Base-by-base conservation (phyloP, 1,140 invertebrate genomes). In the Bacillus rossius region DNA sequence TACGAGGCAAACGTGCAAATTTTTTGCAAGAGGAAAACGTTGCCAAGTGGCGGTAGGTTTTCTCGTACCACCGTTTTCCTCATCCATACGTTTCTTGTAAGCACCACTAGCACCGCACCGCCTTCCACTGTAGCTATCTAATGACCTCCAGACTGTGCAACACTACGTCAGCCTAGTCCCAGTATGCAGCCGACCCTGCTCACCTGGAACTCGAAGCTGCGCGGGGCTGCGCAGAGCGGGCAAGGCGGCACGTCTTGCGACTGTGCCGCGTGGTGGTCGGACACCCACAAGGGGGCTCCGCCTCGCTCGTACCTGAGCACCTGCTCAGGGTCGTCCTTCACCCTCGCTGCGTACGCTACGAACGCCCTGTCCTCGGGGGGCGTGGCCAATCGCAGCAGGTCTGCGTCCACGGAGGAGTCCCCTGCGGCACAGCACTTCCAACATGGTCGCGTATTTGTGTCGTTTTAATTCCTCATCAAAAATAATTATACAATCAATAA, bases 181-280 rank as follows among this genome's bases (percentile, higher is more conserved):
- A n/a, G 4, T 10, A 34, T 34, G 29, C 29, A 34, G 29, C 29
- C 10, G 29, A n/a, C 29, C 10, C 1, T 26, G 64, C 51, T 61
- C 72, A 92, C 86, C 78, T 95, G 91, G 79, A 96, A 96, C 77
- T 98, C 95, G 82, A 95, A 98, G 63, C 86, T 79, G 62, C 94
- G 82, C 59, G 80, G 74, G 16, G 78, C 76, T 56, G 82, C 80
- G 76, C 95, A 98, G 57, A 81, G 70, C 49, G 79, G 72, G 73
- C 94, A 98, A 20, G 79, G 75, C 20, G 93, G 91, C 67, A 93
- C 77, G 26, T 83, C 69, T 53, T 77, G 53, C 5, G 65, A 23
- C 50, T 71, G 63, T 54, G 74, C 73, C 37, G 71, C 66, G 45
- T 71, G 59, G 29, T 77, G 74, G 34, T 71, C 69, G 34, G 90